These are phyloP conservation scores for Apostichopus californicus DNA, from an alignment of 35 echinoderm and acorn worm species.

Conservation along the genomic window DNA sequence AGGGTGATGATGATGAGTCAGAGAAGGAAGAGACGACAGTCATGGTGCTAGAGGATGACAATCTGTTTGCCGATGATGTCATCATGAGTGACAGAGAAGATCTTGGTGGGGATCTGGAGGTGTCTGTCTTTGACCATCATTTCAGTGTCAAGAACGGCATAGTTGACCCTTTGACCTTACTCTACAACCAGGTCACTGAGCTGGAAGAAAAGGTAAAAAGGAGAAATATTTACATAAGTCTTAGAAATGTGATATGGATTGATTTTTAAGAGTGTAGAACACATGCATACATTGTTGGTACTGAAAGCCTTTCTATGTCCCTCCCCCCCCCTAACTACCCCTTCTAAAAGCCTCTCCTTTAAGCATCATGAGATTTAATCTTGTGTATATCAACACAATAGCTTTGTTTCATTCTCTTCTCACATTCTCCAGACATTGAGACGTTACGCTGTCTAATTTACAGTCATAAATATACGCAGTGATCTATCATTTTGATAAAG, in stretches of 20 bases:
- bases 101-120: constrained; percentile 25
- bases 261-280: neutral
- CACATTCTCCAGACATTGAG: too few relatives aligned
- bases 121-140: constrained; percentile 68
- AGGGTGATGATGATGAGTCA: constrained; percentile 43
- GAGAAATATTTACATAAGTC: too few relatives aligned
- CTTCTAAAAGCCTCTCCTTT: too few relatives aligned
- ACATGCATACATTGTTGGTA: neutral
- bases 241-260: too few relatives aligned
- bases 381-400: too few relatives aligned
- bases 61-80: constrained; percentile 16
- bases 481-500: too few relatives aligned
- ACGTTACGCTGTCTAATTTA: too few relatives aligned
- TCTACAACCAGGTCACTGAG: constrained; percentile 82
- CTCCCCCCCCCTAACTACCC: too few relatives aligned
- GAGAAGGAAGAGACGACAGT: constrained; percentile 40
- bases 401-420: too few relatives aligned
- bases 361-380: too few relatives aligned
- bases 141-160: constrained; percentile 55
- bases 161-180: constrained; percentile 51
- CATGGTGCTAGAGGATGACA: constrained; percentile 19
- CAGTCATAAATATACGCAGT: too few relatives aligned
- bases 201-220: constrained; percentile 80
- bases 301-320: too few relatives aligned
- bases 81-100: neutral